phyloP scores from a whole-genome alignment of 2,797 vertebrate species.

The Enteromius paludinosus region DNA sequence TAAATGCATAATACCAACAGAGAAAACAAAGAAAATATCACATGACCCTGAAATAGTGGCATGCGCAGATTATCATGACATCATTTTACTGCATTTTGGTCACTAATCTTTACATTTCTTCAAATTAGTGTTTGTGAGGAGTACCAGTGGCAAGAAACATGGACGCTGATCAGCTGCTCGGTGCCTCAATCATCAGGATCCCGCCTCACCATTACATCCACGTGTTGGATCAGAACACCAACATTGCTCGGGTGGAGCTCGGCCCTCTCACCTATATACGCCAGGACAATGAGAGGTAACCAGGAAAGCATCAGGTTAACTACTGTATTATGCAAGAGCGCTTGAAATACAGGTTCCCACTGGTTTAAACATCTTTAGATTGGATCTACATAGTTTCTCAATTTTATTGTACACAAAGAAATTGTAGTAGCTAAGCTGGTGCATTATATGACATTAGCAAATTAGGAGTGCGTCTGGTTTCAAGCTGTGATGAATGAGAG shows the following conservation, averaged over 20 bases:
- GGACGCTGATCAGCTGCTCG: conserved; percentile 60
- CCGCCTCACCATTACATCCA: conserved; percentile 91
- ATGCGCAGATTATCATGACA: not conserved
- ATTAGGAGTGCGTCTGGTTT: not conserved
- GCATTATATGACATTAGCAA: not conserved
- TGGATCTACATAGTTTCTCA: not conserved
- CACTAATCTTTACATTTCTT: not conserved
- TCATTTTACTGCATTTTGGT: not conserved
- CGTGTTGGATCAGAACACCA: conserved; percentile 91
- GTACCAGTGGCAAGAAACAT: conserved; percentile 15
- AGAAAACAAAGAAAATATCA: too few relatives aligned
- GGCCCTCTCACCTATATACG: conserved; percentile 91
- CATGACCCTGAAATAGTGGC: not conserved
- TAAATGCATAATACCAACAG: not conserved
- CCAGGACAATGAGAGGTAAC: conserved; percentile 90
- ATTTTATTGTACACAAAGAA: not conserved
- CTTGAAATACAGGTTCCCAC: not conserved
- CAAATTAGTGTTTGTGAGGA: conserved; percentile 13
- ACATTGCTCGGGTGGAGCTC: conserved; percentile 86
- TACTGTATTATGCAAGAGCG: not conserved
- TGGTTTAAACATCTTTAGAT: not conserved
- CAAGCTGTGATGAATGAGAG: not conserved
- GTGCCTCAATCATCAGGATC: conserved; percentile 88
- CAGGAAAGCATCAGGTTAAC: not conserved
- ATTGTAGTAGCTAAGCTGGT: not conserved